Base-by-base conservation (phyloP, 2,797 vertebrate genomes). In the Megaceryle alcyon region DNA sequence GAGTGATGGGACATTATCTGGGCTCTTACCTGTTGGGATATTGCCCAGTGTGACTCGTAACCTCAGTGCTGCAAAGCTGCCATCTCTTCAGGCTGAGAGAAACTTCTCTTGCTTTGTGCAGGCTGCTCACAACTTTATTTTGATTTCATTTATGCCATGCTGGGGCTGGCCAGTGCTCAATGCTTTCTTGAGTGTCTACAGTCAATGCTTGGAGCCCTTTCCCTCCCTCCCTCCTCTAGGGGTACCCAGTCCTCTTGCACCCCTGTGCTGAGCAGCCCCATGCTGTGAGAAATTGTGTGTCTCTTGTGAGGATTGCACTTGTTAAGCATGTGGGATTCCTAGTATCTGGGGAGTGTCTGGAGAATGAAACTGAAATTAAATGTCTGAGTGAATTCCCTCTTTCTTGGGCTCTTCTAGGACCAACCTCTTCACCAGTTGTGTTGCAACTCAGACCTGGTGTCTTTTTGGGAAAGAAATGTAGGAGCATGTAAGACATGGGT, bases 401-500 rank as follows among this genome's bases (percentile, higher is more conserved):
- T 46, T n/a, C 16, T 17, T 49, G n/a, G 6, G 9, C 1, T 26
- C 7, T 78, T 22, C 19, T 44, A 54, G 22, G 41, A 60, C 60
- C 20, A 43, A 7, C 0, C 4, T 73, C 29, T 33, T 5, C 7
- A 10, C 2, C 13, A 54, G 9, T 76, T 63, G 16, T 22, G 29
- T 46, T 78, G n/a, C 17, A 53, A 68, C 48, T 5, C 12, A 57
- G 25, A 77, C 22, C 16, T 73, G 51, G 8, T 53, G 12, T 31
- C 20, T 63, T 41, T 72, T 20, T 7, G 4, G 43, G 39, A 46
- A 33, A 12, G 22, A 31, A 76, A 22, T 3, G 8, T 25, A 48
- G 60, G 2, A 28, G 1, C 6, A 3, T 12, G 4, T 6, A n/a
- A 57, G n/a, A 8, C 1, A 0, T 57, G 23, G 7, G 18, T 12